Percentiles rank a stretch among this genome's conserved stretches.
These are phyloP conservation scores for Unio pictorum DNA, from an alignment of 2,888 invertebrate genomes.

Conservation along the genomic window DNA sequence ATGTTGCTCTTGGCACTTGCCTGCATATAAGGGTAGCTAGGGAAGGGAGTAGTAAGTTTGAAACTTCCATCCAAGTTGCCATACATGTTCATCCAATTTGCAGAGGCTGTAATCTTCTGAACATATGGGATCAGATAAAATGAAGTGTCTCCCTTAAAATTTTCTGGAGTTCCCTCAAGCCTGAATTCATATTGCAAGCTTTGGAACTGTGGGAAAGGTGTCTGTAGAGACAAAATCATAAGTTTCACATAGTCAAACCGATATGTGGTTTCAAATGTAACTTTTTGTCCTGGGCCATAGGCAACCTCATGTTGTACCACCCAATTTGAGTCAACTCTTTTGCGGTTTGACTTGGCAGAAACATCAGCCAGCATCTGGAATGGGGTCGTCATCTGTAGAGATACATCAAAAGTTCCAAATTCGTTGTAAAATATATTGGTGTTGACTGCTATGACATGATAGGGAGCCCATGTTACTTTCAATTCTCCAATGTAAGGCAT, in stretches of 20 bases:
- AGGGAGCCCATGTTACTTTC: slow-evolving; percentile 36
- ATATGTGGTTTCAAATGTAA: slow-evolving; percentile 33
- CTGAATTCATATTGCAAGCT: slow-evolving; percentile 29
- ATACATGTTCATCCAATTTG: slow-evolving; percentile 25
- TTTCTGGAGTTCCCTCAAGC: slow-evolving; percentile 22
- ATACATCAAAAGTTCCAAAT: slow-evolving; percentile 31
- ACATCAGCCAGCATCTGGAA: slow-evolving; percentile 25
- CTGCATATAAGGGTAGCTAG: slow-evolving; percentile 34
- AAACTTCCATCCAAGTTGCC: slow-evolving; percentile 27
- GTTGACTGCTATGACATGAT: slow-evolving; percentile 23
- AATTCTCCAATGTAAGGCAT: slow-evolving; percentile 36
- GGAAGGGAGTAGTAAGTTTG: slow-evolving; percentile 41
- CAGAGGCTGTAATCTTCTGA: slow-evolving; percentile 22
- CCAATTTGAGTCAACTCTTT: slow-evolving; percentile 44
- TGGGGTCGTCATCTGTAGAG: slow-evolving; percentile 40
- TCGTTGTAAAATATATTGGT: slow-evolving; percentile 21
- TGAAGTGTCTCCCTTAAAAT: slow-evolving; percentile 35
- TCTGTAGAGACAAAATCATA: slow-evolving; percentile 32
- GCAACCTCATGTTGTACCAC: slow-evolving; percentile 28
- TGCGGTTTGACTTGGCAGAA: slow-evolving; percentile 18
- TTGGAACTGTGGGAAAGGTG: slow-evolving; percentile 47
- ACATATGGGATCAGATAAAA: slow-evolving; percentile 38
- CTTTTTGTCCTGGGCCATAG: slow-evolving; percentile 35
- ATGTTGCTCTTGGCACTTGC: slow-evolving; percentile 31
- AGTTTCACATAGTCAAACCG: slow-evolving; percentile 39